A percentile compares a stretch with the other conserved stretches of the same genome.
Evolutionary conservation across 2,888 invertebrate genomes (phyloP).

Genomic region (Bombyx huttoni): DNA sequence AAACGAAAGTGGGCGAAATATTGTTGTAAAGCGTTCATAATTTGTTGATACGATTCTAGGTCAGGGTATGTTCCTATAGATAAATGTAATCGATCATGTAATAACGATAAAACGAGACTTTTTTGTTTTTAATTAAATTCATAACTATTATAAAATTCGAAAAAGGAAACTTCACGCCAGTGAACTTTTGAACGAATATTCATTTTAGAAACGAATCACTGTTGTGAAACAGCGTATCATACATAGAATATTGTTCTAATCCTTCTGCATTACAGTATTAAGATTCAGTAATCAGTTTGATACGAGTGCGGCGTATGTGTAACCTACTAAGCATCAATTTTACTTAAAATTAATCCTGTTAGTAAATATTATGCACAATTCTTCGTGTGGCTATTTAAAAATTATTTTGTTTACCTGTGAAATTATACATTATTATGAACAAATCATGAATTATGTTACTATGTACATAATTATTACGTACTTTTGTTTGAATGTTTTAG

Average conservation of each 20-base stretch:
- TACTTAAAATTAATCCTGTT: not conserved
- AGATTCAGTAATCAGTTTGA: not conserved
- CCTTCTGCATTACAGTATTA: not conserved
- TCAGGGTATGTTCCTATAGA: slow-evolving; percentile 12
- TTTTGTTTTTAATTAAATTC: not conserved
- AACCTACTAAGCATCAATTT: not conserved
- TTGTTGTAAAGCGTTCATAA: slow-evolving; percentile 26
- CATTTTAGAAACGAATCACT: not conserved
- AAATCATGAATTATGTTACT: too few species aligned
- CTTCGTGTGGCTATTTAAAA: too few species aligned
- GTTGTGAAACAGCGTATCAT: not conserved
- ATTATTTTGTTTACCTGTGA: too few species aligned
- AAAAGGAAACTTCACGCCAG: too few species aligned
- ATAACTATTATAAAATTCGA: not conserved
- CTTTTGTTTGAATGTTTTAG: too few species aligned
- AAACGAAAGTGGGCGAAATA: slow-evolving; percentile 41
- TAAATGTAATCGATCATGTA: slow-evolving; percentile 4
- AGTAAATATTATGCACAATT: not conserved
- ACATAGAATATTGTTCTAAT: not conserved
- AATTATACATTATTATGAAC: too few species aligned
- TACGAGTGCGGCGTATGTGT: not conserved
- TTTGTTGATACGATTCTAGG: slow-evolving; percentile 32
- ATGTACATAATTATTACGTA: too few species aligned
- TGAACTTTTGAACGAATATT: not conserved
- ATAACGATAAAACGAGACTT: not conserved